Base-by-base conservation (phyloP, 2,113 vertebrate genomes). In the Mobula birostris region DNA sequence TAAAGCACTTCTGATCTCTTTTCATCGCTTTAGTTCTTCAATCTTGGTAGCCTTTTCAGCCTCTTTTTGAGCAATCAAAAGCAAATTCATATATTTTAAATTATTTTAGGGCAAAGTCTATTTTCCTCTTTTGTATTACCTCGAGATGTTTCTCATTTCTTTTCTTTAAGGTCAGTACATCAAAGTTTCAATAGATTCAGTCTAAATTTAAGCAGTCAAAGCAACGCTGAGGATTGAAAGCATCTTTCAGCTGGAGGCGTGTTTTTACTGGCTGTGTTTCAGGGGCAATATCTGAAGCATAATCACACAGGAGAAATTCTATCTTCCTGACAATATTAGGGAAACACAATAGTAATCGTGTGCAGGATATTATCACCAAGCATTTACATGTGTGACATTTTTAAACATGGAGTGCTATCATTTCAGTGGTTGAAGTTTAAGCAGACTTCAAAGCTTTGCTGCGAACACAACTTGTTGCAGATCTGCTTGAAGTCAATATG, bases 221-320 rank as follows among this genome's bases (percentile, higher is more conserved):
- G 27, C 87, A 90, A 68, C 29, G 1, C 63, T 17, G 61, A 6
- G 63, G 87, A 32, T 66, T 66, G 63, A 12, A 32, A 11, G 58
- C 27, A 27, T 56, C 82, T 85, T 85, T 85, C 27, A 85, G 82
- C 6, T 85, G 24, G 8, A 56, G 80, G 48, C 2, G n/a, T 32
- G 61, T 32, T 90, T 90, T 90, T 66, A 32, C 63, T 66, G 87
- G 87, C 87, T 90, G 27, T n/a, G 15, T 32, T 90, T 90, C 87
- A 90, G n/a, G 63, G 56, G 56, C 82, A 85, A 85, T 56, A 68
- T 90, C 58, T 90, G n/a, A 66, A 90, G 32, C 32, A 32, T 29
- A 90, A 90, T 90, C 63, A 32, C 27, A 58, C n/a, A 61, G 87
- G 14, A 90, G 61, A 29, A 90, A 32, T 32, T 5, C 15, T 19